A percentile compares a stretch with the other conserved stretches of the same genome.
These are phyloP conservation scores for Dinothrombium tinctorium DNA, from an alignment of 1,140 invertebrate genomes.

Conservation along the genomic window DNA sequence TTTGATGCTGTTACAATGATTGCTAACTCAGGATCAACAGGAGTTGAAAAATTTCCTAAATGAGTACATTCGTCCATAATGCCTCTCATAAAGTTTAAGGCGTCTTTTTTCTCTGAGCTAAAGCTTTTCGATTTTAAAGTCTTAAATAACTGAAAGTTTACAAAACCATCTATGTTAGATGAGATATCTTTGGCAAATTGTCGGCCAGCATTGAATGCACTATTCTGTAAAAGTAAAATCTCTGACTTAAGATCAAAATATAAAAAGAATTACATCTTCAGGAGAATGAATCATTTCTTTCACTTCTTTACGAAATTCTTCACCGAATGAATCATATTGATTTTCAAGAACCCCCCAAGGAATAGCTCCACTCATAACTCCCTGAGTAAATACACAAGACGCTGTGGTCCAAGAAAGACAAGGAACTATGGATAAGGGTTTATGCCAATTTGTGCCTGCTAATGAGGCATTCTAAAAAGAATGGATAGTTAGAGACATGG, in stretches of 20 bases:
- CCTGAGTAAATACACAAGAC: constrained; percentile 77
- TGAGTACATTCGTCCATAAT: constrained; percentile 98
- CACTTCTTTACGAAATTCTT: constrained; percentile 50
- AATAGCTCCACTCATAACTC: constrained; percentile 80
- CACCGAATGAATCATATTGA: constrained; percentile 48
- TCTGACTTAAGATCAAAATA: not conserved
- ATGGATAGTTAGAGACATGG: constrained; percentile 3
- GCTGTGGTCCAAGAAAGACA: constrained; percentile 94
- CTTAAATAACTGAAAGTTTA: not conserved
- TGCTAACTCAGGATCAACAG: constrained; percentile 17
- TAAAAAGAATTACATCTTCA: constrained; percentile 18
- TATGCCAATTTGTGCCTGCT: constrained; percentile 77
- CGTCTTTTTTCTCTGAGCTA: constrained; percentile 25
- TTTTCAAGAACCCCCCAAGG: constrained; percentile 72
- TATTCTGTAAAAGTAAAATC: constrained; percentile 9
- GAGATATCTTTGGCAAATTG: constrained; percentile 37
- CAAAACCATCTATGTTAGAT: not conserved
- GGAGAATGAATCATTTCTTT: constrained; percentile 39
- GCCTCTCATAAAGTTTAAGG: constrained; percentile 79
- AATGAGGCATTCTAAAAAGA: constrained; percentile 21
- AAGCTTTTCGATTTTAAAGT: not conserved
- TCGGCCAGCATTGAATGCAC: constrained; percentile 34
- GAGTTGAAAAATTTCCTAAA: constrained; percentile 58
- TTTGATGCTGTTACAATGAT: constrained; percentile 26
- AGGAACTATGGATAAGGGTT: constrained; percentile 72